Evolutionary conservation across 2,888 invertebrate species (phyloP), one percentile per base, ranked within the genome.

Genomic region (Sericinus montela): DNA sequence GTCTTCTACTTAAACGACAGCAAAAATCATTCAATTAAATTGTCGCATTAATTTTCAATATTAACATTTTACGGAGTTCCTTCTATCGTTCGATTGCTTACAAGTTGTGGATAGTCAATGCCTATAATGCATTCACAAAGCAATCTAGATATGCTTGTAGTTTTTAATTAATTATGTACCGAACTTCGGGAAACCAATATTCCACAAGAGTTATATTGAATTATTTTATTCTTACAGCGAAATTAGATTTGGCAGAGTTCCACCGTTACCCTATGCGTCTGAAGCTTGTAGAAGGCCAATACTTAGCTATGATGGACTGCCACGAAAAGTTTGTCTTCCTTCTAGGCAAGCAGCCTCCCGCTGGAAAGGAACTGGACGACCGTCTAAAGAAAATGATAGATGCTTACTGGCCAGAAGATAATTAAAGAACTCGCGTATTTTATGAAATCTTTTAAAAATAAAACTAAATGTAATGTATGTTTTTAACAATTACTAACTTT

Each of bases 241-340:
- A 80, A 57, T 52, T 77, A 29, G 76, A 81, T 54, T 48, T 80
- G 39, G 62, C 72, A 0, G 69, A 69, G n/a, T 70, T 80, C 56
- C 70, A 80, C 56, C 81, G 80, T 14, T 78, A 80, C 61, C 79
- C 77, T 3, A 76, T 83, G 80, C 67, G 78, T 7, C 57, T 85
- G 56, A 82, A 81, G 58, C 61, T 77, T 8, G 69, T 82, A 23
- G 79, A 81, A 39, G 63, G 64, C 2, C 70, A 72, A 39, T 81
- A 79, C 58, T 64, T 85, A 1, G 80, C 73, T 34, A 79, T 83
- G 80, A 80, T 84, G 79, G 83, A 84, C 62, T 84, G 85, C 49
- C 74, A 75, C 49, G 82, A 83, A 56, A 78, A 76, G 59, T 78
- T 80, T 52, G 72, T 80, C 14, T 81, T 84, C 60, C 63, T 84